Evolutionary conservation across 2,113 vertebrate genomes (phyloP), one percentile per base, ranked within the genome.

Genomic region (Serilophus lunatus): DNA sequence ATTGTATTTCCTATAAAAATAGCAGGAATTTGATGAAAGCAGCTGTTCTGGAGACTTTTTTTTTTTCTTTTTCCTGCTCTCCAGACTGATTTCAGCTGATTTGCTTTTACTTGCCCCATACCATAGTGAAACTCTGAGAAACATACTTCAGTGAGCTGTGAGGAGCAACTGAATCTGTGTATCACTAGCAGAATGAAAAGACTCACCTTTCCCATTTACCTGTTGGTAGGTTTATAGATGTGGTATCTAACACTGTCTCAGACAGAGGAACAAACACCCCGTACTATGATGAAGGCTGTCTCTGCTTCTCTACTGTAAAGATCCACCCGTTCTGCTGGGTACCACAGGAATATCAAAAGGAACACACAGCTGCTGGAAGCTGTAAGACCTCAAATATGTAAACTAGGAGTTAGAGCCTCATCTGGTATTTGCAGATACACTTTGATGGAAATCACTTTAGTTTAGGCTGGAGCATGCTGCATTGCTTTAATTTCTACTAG

Each of bases 401-500:
- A 84, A 76, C 36, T 26, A 54, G 33, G 36, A 82, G 29, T 19
- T 56, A 61, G 79, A 87, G 84, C 5, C n/a, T 85, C 74, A 64
- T 35, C 65, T 87, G 26, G 35, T 76, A 53, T 76, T 93, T 76
- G 36, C 63, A 88, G 38, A 69, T 64, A 59, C 15, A 24, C 33
- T 61, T 40, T 77, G 42, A 68, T 33, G 36, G 54, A 77, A 93
- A 77, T 86, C n/a, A 49, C 47, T 91, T 82, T 57, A 72, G 36
- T 28, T 31, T 35, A 86, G 90, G 16, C 33, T 45, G 51, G 17
- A 86, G n/a, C 6, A 72, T 42, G 33, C 35, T 63, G 45, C 49
- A 36, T 38, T 83, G 20, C 71, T 92, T 77, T 83, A 70, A 86
- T 81, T 92, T 94, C 57, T 76, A 18, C 53, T 47, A 40, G 53